Evolutionary conservation across 2,113 vertebrate genomes (phyloP).

Genomic region (Anhinga anhinga): DNA sequence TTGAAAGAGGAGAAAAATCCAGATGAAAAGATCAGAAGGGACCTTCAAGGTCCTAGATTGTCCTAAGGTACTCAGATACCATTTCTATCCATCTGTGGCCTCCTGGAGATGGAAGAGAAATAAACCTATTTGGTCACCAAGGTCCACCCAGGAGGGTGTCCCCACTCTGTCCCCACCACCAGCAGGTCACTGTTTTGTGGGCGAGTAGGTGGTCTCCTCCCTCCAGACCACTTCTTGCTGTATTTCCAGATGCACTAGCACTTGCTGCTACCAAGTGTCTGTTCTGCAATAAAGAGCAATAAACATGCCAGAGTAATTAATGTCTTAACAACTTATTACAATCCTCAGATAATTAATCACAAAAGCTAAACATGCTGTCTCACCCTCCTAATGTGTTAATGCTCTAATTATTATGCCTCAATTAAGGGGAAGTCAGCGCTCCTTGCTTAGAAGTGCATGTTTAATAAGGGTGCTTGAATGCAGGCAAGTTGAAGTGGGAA

Average conservation of each 20-base stretch:
- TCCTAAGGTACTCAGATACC: not conserved
- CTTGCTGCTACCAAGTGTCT: slow-evolving; percentile 31
- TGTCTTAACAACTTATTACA: slow-evolving; percentile 85
- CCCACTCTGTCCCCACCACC: not conserved
- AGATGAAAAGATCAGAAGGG: not conserved
- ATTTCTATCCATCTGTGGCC: not conserved
- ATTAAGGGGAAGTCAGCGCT: slow-evolving; percentile 77
- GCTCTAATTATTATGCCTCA: slow-evolving; percentile 85
- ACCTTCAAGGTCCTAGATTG: not conserved
- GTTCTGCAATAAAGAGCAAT: slow-evolving; percentile 69
- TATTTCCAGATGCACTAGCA: not conserved
- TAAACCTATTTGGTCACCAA: not conserved
- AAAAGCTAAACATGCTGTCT: slow-evolving; percentile 83
- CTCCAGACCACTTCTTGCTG: not conserved
- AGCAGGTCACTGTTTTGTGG: not conserved
- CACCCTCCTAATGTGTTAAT: slow-evolving; percentile 84
- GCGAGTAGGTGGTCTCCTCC: not conserved
- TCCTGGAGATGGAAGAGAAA: not conserved
- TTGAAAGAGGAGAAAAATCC: not conserved
- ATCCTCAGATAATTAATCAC: slow-evolving; percentile 85
- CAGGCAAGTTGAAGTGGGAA: not conserved
- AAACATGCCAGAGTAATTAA: slow-evolving; percentile 81
- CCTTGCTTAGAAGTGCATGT: slow-evolving; percentile 72
- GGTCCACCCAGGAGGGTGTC: not conserved
- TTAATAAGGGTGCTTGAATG: slow-evolving; percentile 65